A percentile compares a stretch with the other conserved stretches of the same genome.
Evolutionary conservation across 2,113 vertebrate species (phyloP).

Genomic region (Clinocottus analis): DNA sequence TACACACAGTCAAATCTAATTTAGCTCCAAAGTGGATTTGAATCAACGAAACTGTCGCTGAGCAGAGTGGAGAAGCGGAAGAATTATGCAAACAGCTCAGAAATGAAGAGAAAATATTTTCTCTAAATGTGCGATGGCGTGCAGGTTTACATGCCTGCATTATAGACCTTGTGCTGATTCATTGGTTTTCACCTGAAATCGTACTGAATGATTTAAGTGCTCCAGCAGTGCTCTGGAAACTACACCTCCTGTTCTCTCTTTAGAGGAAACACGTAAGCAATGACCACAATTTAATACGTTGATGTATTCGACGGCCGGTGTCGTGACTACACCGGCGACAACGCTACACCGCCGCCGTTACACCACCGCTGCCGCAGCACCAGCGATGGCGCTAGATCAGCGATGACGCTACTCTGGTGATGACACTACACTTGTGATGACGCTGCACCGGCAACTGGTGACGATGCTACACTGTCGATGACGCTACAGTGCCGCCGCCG

Average conservation of each 20-base stretch:
- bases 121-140: too few relatives aligned
- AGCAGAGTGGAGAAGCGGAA: background rate
- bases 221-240: background rate
- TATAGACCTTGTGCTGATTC: background rate
- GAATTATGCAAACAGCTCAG: background rate
- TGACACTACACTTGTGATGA: too few relatives aligned
- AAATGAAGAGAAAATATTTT: background rate
- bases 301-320: background rate
- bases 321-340: background rate
- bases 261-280: background rate
- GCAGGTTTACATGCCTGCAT: background rate
- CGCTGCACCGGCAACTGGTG: too few relatives aligned
- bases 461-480: too few relatives aligned
- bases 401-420: too few relatives aligned
- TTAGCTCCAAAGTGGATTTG: conserved; percentile 33
- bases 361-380: too few relatives aligned
- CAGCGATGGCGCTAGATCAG: too few relatives aligned
- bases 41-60: background rate
- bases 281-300: background rate
- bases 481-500: too few relatives aligned
- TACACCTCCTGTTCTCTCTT: background rate
- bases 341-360: too few relatives aligned
- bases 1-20: conserved; percentile 42
- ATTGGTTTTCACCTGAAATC: background rate
- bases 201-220: background rate